Percentiles rank a stretch among this genome's conserved stretches.
Conservation (phyloP, 2,113 vertebrate genomes). For the Polyodon spathula region DNA sequence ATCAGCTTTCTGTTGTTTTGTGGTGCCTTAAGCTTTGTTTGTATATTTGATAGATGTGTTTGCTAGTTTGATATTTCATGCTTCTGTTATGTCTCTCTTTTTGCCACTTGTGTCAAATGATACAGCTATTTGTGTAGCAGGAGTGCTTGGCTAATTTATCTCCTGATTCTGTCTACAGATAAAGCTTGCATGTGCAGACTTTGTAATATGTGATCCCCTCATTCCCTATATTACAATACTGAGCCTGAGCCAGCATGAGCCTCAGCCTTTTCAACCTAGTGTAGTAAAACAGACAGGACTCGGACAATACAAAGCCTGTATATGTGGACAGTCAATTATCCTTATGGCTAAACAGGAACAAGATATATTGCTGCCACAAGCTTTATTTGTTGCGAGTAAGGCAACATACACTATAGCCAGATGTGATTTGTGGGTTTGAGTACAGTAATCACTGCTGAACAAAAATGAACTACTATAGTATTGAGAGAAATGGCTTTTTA, state of each 20-base stretch:
- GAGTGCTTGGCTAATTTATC: not conserved
- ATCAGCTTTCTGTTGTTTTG: slow-evolving; percentile 34
- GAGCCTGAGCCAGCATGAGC: slow-evolving; percentile 17
- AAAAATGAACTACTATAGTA: too few species aligned
- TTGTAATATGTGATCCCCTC: slow-evolving; percentile 10
- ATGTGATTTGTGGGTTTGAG: too few species aligned
- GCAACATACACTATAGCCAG: too few species aligned
- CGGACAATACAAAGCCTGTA: not conserved
- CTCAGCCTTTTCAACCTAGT: slow-evolving; percentile 1
- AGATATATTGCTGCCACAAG: not conserved
- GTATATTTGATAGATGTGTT: slow-evolving; percentile 33
- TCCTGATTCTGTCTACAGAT: slow-evolving; percentile 13
- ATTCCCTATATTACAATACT: too few species aligned
- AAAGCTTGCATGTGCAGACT: slow-evolving; percentile 16
- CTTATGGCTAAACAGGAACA: too few species aligned
- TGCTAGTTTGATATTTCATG: slow-evolving; percentile 25
- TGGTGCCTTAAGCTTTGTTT: slow-evolving; percentile 35
- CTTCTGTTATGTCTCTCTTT: slow-evolving; percentile 55
- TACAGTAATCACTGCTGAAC: too few species aligned
- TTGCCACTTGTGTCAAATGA: slow-evolving; percentile 27
- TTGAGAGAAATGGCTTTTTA: too few species aligned
- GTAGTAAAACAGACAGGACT: not conserved
- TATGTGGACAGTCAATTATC: not conserved
- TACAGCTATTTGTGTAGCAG: slow-evolving; percentile 5
- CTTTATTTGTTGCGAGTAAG: not conserved